Conservation (phyloP, 2,113 vertebrate species). For the Brachionichthys hirsutus region DNA sequence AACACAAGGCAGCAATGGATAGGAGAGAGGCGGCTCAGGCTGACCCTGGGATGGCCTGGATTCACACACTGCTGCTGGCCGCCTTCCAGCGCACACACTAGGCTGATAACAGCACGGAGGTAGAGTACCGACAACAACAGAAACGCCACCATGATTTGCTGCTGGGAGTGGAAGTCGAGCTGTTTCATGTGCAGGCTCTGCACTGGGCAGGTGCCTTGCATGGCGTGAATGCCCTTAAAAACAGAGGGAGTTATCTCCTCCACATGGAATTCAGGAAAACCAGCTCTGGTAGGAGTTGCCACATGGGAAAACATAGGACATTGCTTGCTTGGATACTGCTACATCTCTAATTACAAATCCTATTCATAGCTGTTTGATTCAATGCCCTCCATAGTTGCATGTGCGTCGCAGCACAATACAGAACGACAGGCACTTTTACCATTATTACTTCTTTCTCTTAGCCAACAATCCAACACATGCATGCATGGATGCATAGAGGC, state of each 20-base stretch:
- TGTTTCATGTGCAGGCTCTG: conserved; percentile 26
- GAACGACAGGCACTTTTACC: not conserved
- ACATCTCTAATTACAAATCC: not conserved
- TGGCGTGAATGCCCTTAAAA: conserved; percentile 28
- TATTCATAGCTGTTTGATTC: not conserved
- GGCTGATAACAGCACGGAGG: conserved; percentile 70
- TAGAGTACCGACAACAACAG: conserved; percentile 57
- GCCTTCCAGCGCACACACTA: conserved; percentile 63
- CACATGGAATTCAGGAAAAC: not conserved
- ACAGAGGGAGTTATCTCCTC: conserved; percentile 7
- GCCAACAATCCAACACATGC: conserved; percentile 2
- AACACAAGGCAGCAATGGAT: conserved; percentile 78
- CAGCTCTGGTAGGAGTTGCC: not conserved
- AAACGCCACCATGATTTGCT: not conserved
- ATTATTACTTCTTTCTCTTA: not conserved
- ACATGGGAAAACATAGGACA: not conserved
- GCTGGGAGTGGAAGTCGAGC: conserved; percentile 30
- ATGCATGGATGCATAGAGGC: conserved; percentile 11
- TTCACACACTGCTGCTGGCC: conserved; percentile 68
- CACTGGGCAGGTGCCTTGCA: conserved; percentile 43
- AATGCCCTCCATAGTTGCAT: not conserved
- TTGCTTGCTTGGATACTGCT: not conserved
- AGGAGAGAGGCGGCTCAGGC: conserved; percentile 54
- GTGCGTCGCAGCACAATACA: not conserved
- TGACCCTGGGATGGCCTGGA: conserved; percentile 70